These are phyloP conservation scores for Spizaetus ornatus DNA, from an alignment of 2,113 vertebrate genomes.

Conservation along the genomic window DNA sequence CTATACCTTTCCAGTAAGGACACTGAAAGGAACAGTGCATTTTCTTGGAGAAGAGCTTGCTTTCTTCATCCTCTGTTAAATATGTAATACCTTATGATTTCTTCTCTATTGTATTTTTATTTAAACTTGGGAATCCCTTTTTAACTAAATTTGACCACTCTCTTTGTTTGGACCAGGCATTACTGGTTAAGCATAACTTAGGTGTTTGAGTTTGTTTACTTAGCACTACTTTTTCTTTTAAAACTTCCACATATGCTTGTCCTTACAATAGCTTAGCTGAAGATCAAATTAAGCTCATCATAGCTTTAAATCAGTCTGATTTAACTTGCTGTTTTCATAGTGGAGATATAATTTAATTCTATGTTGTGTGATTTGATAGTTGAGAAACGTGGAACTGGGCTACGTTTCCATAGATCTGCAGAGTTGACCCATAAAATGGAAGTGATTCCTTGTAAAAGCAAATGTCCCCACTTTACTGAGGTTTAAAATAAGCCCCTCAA, in stretches of 20 bases:
- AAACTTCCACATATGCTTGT: neutral
- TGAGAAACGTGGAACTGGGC: neutral
- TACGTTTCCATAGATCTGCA: neutral
- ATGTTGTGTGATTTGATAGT: neutral
- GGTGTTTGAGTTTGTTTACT: neutral
- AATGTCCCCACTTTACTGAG: neutral
- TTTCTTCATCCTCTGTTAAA: neutral
- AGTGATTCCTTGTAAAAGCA: neutral
- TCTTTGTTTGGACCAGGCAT: neutral
- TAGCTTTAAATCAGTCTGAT: neutral
- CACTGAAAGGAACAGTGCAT: neutral
- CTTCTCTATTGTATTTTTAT: neutral
- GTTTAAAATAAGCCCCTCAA: neutral
- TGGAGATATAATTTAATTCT: neutral
- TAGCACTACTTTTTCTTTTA: neutral
- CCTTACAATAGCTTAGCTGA: neutral
- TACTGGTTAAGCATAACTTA: neutral
- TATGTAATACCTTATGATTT: neutral
- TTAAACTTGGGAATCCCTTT: neutral
- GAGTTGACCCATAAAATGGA: neutral
- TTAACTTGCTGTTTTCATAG: neutral
- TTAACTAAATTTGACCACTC: neutral
- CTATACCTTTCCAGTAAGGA: neutral
- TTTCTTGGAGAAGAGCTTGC: neutral
- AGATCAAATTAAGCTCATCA: neutral